A percentile compares a stretch with the other conserved stretches of the same genome.
phyloP scores from a whole-genome alignment of 2,888 invertebrate genomes.

The Caenorhabditis wallacei region DNA sequence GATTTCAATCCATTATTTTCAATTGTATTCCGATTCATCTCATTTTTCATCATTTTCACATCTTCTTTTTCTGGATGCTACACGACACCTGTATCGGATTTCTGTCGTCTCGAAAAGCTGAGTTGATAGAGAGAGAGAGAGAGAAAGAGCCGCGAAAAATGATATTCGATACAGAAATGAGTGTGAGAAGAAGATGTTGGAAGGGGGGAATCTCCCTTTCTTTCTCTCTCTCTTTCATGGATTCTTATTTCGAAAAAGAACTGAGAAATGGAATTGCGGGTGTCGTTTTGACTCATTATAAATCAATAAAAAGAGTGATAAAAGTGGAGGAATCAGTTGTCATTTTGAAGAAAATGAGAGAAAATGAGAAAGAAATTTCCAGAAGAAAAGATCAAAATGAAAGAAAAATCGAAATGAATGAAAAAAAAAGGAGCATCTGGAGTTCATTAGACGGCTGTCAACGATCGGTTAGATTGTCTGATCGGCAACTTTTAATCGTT shows the following conservation, averaged over 20 bases:
- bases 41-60: neutral
- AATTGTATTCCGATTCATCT: conserved; percentile 8
- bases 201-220: neutral
- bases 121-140: conserved; percentile 18
- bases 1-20: neutral
- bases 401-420: neutral
- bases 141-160: conserved; percentile 41
- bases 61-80: neutral
- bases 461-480: conserved; percentile 31
- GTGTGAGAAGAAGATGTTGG: conserved; percentile 6
- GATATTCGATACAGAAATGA: conserved; percentile 47
- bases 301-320: neutral
- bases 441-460: conserved; percentile 56
- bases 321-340: neutral
- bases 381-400: conserved; percentile 47
- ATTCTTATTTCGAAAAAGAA: neutral
- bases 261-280: neutral
- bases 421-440: conserved; percentile 39
- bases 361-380: neutral
- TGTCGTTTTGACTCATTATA: neutral
- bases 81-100: conserved; percentile 57
- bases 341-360: neutral
- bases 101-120: conserved; percentile 13
- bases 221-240: no score
- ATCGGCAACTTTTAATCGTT: conserved; percentile 56